Base-by-base conservation (phyloP, 2,113 vertebrate species). In the Hippoglossus stenolepis region DNA sequence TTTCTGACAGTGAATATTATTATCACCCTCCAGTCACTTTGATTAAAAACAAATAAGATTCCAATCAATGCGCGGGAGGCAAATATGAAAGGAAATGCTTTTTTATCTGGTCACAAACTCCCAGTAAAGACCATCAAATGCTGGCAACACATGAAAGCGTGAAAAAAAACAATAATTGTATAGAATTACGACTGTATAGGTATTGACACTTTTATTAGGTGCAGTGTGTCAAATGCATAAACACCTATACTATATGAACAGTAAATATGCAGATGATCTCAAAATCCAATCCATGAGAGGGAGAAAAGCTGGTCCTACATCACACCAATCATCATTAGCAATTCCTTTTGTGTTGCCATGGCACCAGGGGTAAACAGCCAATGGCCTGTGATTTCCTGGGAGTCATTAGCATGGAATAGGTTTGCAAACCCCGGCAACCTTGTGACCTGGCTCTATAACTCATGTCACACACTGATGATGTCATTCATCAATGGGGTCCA, bases 341-440 rank as follows among this genome's bases (percentile, higher is more conserved):
- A 78, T 74, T 77, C 79, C 71, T 59, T 31, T 75, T 80, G 20
- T 80, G 80, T 91, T 87, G 73, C 87, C 69, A 89, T 89, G 76
- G 84, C 67, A 67, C 51, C 11, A 51, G 71, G 75, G 80, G 77
- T 91, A 90, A 92, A 87, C 86, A 89, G 87, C 89, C 91, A 88
- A 89, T 90, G 85, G 86, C 87, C 81, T 86, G 80, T 74, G 86
- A 94, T 94, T 94, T 92, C 87, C 88, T 91, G 84, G 79, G 79
- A 91, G 93, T 94, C 92, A 95, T 95, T 94, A 95, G 92, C 92
- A 93, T 93, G 85, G 92, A 94, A 91, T 93, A 89, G 92, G 91
- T 94, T 87, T 90, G 23, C 88, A 91, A 91, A 90, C 93, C 90
- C 77, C 80, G 28, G 85, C 90, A 87, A 93, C 90, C 89, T 84